Percentiles rank a stretch among this genome's conserved stretches.
phyloP scores from a whole-genome alignment of 2,888 invertebrate genomes.

The Aromia moschata region DNA sequence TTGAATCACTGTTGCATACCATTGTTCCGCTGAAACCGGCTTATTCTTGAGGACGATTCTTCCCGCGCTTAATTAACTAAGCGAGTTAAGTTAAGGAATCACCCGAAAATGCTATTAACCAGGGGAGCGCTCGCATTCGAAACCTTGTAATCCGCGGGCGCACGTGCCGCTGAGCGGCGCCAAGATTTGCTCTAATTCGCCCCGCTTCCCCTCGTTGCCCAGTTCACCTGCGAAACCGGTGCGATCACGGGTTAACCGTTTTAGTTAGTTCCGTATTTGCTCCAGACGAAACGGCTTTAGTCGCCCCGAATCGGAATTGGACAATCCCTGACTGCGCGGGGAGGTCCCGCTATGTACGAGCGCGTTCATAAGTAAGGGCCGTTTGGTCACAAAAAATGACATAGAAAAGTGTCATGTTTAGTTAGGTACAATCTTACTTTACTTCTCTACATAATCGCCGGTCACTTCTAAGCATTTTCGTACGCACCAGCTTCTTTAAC shows the following conservation, averaged over 20 bases:
- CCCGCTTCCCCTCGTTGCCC: neutral
- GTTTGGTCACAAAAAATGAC: too few species aligned
- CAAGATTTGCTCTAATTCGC: constrained; percentile 3
- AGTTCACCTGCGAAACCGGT: neutral
- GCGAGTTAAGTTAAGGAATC: constrained; percentile 1
- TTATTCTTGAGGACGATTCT: constrained; percentile 12
- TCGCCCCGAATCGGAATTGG: neutral
- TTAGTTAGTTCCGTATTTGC: constrained; percentile 7
- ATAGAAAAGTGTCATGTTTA: too few species aligned
- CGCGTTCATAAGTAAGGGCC: too few species aligned
- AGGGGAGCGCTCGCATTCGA: constrained; percentile 3
- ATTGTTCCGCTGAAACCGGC: too few species aligned
- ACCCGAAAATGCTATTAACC: constrained; percentile 6
- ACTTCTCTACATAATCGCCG: too few species aligned
- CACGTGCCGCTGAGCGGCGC: constrained; percentile 6
- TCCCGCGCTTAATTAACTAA: constrained; percentile 14
- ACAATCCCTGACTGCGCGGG: neutral
- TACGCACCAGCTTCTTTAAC: too few species aligned
- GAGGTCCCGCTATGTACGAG: too few species aligned
- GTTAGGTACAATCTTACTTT: too few species aligned
- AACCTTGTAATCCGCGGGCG: neutral
- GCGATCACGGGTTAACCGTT: constrained; percentile 8
- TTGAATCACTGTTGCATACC: too few species aligned
- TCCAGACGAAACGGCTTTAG: neutral
- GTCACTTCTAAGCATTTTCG: too few species aligned